Evolutionary conservation across 2,888 invertebrate genomes (phyloP), one percentile per base, ranked within the genome.

Genomic region (Spodoptera picta): DNA sequence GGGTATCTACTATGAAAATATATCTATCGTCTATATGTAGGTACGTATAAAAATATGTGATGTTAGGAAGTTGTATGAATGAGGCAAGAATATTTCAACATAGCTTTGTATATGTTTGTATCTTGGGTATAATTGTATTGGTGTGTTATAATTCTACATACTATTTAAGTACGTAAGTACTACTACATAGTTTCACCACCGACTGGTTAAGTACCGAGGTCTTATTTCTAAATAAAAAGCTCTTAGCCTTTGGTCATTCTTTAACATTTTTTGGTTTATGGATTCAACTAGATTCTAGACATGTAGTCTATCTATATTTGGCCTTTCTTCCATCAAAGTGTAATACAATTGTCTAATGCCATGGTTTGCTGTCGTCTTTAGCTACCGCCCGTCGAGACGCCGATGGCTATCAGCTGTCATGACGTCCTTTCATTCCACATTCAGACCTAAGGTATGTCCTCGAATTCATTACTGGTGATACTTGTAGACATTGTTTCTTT

Each of bases 211-310:
- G 75, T 79, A 77, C 68, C 63, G 79, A 71, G 75, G 76, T 74
- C 83, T 81, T 83, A 84, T 73, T 81, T 77, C 83, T 87, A 86
- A 82, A 72, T 88, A 79, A 89, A 89, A 91, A 92, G 93, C 93
- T 93, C 84, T 88, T 86, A 93, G 93, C 94, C 80, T 93, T 94
- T 94, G 92, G 93, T 93, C 93, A 90, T 88, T 88, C 82, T 79
- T 85, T 84, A 85, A 60, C 65, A 69, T 80, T 89, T 36, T 91
- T 92, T 92, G 91, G 90, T 91, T 88, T 82, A 88, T 82, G 81
- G 82, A 79, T 84, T 84, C 82, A 82, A 84, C 80, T 85, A 83
- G 82, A 78, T 70, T 81, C 80, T 83, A 87, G 82, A 84, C 83
- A 63, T 80, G 75, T 71, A 81, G 78, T 86, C 84, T 87, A 83